A percentile compares a stretch with the other conserved stretches of the same genome.
Evolutionary conservation across 2,797 vertebrate species (phyloP).

Genomic region (Phalanger gymnotis): DNA sequence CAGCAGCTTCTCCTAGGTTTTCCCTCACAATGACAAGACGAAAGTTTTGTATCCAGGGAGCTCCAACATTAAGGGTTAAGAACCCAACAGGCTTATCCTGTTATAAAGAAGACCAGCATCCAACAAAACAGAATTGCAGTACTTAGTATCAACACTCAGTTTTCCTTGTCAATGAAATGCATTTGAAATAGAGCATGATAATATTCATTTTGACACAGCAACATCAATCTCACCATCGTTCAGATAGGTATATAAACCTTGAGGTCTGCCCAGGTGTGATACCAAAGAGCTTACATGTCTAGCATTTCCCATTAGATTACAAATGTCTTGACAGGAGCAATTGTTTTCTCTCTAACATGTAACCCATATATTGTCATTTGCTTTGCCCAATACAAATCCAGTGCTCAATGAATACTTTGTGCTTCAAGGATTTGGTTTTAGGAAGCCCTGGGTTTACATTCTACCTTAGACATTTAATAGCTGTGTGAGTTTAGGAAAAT

Average conservation of each 20-base stretch:
- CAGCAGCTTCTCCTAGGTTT: constrained; percentile 6
- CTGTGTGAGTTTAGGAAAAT: neutral
- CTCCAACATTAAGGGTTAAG: constrained; percentile 16
- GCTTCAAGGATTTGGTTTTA: neutral
- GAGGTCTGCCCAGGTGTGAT: neutral
- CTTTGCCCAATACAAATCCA: neutral
- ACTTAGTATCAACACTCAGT: neutral
- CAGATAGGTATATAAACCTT: constrained; percentile 28
- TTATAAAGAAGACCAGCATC: neutral
- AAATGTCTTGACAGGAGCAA: neutral
- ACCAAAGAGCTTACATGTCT: neutral
- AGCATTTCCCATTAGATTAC: neutral
- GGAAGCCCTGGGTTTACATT: neutral
- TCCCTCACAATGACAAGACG: neutral
- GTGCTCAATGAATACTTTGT: neutral
- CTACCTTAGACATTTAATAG: neutral
- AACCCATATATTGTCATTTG: neutral
- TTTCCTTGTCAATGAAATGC: neutral
- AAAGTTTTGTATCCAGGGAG: neutral
- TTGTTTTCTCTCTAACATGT: neutral
- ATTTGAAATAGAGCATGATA: neutral
- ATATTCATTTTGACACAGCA: neutral
- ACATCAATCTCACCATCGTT: neutral
- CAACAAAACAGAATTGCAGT: neutral
- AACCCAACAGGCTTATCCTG: neutral